Evolutionary conservation across 2,797 vertebrate species (phyloP).

Genomic region (Acanthis flammea): DNA sequence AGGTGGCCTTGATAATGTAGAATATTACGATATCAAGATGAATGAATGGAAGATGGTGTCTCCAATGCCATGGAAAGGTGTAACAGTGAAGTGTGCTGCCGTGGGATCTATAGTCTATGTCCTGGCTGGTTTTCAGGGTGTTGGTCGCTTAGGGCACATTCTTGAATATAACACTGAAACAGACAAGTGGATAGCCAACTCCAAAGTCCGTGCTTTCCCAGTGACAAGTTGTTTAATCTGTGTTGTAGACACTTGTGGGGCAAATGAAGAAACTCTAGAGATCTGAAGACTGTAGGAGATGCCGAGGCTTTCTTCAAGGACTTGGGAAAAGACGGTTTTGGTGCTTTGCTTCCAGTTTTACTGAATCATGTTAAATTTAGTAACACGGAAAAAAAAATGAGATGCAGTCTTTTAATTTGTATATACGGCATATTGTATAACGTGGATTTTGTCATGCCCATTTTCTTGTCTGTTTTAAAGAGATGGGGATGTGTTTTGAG

Average conservation of each 20-base stretch:
- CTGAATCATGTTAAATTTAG: constrained; percentile 19
- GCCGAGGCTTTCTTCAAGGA: constrained; percentile 15
- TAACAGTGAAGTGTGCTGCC: constrained; percentile 94
- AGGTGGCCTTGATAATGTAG: constrained; percentile 95
- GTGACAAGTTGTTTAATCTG: constrained; percentile 98
- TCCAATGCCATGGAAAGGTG: constrained; percentile 94
- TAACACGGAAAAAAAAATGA: neutral
- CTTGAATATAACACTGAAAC: constrained; percentile 93
- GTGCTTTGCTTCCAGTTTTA: constrained; percentile 64
- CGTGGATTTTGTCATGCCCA: constrained; percentile 43
- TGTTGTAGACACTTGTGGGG: constrained; percentile 95
- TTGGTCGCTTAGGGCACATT: constrained; percentile 91
- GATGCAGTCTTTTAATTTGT: constrained; percentile 39
- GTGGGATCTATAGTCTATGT: constrained; percentile 91
- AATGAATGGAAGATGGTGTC: constrained; percentile 93
- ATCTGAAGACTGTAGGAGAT: constrained; percentile 64
- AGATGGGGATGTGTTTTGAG: constrained; percentile 47
- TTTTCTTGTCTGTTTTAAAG: constrained; percentile 49
- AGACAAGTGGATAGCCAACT: constrained; percentile 94
- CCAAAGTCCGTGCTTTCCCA: constrained; percentile 92
- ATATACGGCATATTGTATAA: constrained; percentile 21
- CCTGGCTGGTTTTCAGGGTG: constrained; percentile 94
- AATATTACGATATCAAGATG: constrained; percentile 92
- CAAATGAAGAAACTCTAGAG: constrained; percentile 93
- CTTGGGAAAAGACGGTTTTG: constrained; percentile 37